Conservation (phyloP, 2,113 vertebrate species). For the Brachypteracias leptosomus region DNA sequence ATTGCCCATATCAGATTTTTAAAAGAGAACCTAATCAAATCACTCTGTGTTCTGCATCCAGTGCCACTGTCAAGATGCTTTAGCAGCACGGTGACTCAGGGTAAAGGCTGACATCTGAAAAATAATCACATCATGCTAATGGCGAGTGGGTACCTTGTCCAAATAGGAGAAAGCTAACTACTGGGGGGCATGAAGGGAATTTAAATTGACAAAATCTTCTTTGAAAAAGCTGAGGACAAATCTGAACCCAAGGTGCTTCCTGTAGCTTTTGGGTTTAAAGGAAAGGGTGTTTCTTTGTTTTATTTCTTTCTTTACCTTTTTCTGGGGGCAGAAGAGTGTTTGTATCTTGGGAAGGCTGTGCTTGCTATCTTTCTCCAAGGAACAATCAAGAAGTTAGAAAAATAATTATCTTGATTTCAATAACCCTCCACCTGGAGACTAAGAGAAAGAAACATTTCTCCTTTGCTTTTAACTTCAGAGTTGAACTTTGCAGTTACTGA, state of each 20-base stretch:
- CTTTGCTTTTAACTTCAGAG: not conserved
- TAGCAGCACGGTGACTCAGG: not conserved
- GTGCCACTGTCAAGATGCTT: not conserved
- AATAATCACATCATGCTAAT: not conserved
- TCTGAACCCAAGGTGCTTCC: not conserved
- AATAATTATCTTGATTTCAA: not conserved
- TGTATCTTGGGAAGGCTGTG: not conserved
- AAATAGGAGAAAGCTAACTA: not conserved
- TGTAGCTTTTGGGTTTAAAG: not conserved
- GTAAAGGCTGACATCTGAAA: not conserved
- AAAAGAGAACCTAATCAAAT: slow-evolving; percentile 36
- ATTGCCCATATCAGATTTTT: slow-evolving; percentile 17
- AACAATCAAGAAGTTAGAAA: not conserved
- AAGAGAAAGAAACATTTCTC: not conserved
- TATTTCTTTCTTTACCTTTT: not conserved
- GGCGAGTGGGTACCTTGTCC: not conserved
- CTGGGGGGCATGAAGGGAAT: not conserved
- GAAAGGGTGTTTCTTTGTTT: not conserved
- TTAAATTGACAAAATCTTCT: not conserved
- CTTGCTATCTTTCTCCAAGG: not conserved
- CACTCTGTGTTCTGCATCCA: not conserved
- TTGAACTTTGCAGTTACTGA: not conserved
- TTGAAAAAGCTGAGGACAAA: not conserved
- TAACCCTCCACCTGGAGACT: not conserved
- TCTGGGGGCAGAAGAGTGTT: not conserved